phyloP scores from a whole-genome alignment of 2,888 invertebrate genomes.

The Lycaena phlaeas region DNA sequence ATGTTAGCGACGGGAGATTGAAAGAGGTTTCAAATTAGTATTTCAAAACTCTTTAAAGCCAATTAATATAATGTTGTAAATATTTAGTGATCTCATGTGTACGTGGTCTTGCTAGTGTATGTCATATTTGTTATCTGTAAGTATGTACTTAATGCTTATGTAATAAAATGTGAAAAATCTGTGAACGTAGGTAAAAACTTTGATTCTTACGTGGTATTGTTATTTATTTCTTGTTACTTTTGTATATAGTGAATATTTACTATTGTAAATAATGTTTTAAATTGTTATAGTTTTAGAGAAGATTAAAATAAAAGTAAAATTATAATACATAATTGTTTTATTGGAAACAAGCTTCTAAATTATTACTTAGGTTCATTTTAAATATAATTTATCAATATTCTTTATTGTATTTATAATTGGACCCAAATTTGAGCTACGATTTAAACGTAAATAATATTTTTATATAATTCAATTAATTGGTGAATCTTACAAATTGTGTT shows the following conservation, averaged over 20 bases:
- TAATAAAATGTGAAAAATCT: slow-evolving; percentile 6
- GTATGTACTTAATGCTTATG: slow-evolving; percentile 12
- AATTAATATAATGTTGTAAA: slow-evolving; percentile 6
- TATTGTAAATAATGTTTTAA: slow-evolving; percentile 59
- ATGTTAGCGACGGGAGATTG: slow-evolving; percentile 3
- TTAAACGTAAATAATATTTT: too few relatives aligned
- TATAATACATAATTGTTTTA: slow-evolving; percentile 5
- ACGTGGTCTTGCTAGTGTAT: slow-evolving; percentile 26
- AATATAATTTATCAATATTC: too few relatives aligned
- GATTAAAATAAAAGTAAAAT: slow-evolving; percentile 8
- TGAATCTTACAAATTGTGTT: too few relatives aligned
- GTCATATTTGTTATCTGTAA: slow-evolving; percentile 19
- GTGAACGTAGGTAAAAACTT: background rate
- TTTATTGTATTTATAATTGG: too few relatives aligned
- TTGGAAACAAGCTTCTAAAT: too few relatives aligned
- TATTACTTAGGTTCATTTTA: too few relatives aligned
- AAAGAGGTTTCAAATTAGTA: background rate
- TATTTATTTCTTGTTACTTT: slow-evolving; percentile 58
- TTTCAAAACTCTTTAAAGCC: slow-evolving; percentile 5
- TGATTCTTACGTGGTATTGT: slow-evolving; percentile 28
- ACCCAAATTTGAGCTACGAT: too few relatives aligned
- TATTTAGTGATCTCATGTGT: slow-evolving; percentile 48
- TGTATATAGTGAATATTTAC: slow-evolving; percentile 33
- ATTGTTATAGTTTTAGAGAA: slow-evolving; percentile 35
- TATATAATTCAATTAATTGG: too few relatives aligned